phyloP scores from a whole-genome alignment of 1,140 invertebrate species.

The Aplysia californica region DNA sequence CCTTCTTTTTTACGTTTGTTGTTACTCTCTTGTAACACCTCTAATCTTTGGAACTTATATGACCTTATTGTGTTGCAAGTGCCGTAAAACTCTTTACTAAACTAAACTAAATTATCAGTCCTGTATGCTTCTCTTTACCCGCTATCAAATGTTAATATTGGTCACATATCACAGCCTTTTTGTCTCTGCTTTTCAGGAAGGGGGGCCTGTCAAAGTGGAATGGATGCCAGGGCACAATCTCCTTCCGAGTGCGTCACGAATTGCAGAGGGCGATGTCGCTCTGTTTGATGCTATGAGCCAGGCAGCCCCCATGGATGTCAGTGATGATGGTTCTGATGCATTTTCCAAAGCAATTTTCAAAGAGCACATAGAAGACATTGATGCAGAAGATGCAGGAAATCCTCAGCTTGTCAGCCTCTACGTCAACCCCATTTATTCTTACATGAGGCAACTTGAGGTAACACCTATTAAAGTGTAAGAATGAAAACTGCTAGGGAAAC shows the following conservation, averaged over 20 bases:
- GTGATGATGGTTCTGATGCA: conserved; percentile 53
- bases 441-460: conserved; percentile 81
- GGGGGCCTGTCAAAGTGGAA: conserved; percentile 14
- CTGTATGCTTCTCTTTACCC: too few species aligned
- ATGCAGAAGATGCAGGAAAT: conserved; percentile 80
- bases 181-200: background rate
- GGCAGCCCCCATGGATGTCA: conserved; percentile 56
- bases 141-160: too few species aligned
- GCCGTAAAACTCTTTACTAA: too few species aligned
- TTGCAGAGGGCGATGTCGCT: background rate
- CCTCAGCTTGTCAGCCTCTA: conserved; percentile 84
- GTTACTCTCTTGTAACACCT: too few species aligned
- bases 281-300: conserved; percentile 5
- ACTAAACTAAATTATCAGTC: too few species aligned
- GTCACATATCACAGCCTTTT: background rate
- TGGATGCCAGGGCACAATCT: conserved; percentile 9
- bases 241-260: background rate
- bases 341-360: conserved; percentile 47
- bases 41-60: background rate
- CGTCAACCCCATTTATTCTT: conserved; percentile 86
- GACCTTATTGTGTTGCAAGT: background rate
- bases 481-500: too few species aligned
- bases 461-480: too few species aligned
- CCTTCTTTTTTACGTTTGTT: too few species aligned
- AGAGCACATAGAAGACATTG: conserved; percentile 74